Evolutionary conservation across 2,797 vertebrate genomes (phyloP).

Genomic region (Pelobates cultripes): DNA sequence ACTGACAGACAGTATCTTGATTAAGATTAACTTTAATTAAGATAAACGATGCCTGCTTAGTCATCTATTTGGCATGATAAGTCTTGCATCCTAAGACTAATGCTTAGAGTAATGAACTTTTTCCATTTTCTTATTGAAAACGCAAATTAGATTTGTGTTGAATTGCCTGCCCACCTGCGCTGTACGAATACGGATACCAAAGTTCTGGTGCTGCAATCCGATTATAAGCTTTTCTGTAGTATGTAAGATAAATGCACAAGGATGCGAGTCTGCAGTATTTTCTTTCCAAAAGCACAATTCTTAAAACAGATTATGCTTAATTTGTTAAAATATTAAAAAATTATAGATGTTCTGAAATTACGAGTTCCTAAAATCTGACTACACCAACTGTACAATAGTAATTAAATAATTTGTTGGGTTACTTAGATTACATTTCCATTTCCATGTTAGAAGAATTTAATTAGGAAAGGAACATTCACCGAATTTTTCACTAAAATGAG

Average conservation of each 20-base stretch:
- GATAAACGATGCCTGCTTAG: slow-evolving; percentile 67
- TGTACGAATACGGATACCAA: slow-evolving; percentile 42
- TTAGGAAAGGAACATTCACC: too few species aligned
- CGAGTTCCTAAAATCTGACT: too few species aligned
- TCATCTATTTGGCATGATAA: slow-evolving; percentile 60
- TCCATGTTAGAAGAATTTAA: too few species aligned
- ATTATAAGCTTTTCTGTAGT: slow-evolving; percentile 39
- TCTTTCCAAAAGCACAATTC: slow-evolving; percentile 22
- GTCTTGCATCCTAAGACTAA: slow-evolving; percentile 57
- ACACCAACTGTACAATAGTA: too few species aligned
- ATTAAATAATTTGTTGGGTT: too few species aligned
- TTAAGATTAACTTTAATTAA: slow-evolving; percentile 73
- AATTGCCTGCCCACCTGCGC: slow-evolving; percentile 59
- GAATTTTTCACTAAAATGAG: too few species aligned
- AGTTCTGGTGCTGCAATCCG: slow-evolving; percentile 44
- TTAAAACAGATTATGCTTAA: slow-evolving; percentile 57
- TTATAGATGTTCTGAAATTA: not conserved
- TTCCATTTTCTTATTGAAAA: slow-evolving; percentile 64
- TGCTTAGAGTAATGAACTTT: slow-evolving; percentile 62
- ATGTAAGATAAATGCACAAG: not conserved
- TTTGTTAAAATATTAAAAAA: slow-evolving; percentile 43
- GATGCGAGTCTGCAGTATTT: slow-evolving; percentile 57
- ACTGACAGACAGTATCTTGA: slow-evolving; percentile 64
- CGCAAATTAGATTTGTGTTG: slow-evolving; percentile 61
- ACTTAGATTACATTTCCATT: too few species aligned